Base-by-base conservation (phyloP, 2,888 invertebrate genomes). In the Drosophila imparisetae region DNA sequence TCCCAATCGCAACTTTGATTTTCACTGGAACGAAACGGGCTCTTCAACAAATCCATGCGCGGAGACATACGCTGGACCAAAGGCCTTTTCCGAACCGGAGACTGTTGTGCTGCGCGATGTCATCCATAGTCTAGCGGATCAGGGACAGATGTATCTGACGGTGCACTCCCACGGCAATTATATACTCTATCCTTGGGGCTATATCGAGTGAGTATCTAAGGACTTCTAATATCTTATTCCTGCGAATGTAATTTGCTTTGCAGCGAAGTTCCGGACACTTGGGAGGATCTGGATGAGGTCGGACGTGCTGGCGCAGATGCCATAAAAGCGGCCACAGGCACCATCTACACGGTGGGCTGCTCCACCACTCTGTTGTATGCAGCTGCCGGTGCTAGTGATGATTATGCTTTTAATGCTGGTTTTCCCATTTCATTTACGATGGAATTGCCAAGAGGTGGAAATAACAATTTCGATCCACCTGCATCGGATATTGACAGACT, bases 1-100 rank as follows among this genome's bases (percentile, higher is more conserved):
- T 87, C 94, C 94, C 0, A 96, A 96, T 89, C 91, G 96, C 32
- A 96, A 96, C 91, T 96, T 95, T 80, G 95, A 93, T 52, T 94
- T 93, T 74, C 93, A 94, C 74, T 95, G 95, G 95, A 94, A 79
- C 38, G 89, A 91, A 70, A 72, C 79, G 10, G 90, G 91, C 1
- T 74, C 91, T 1, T 91, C 91, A 0, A 24, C 68, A 2, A 57
- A 83, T 75, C 82, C 94, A 0, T 96, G 96, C 90, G 83, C 91
- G 2, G 93, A 94, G 0, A 94, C 91, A 0, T 96, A 94, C 83
- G 94, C 94, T 4, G 96, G 96, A 0, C 81, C 92, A 0, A 87
- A 88, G 18, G 88, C 95, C 0, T 95, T 95, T 91, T 95, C 96
- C 0, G 95, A 96, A 83, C 92, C 93, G 0, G 96, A 96, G 92